Conservation (phyloP, 1,140 invertebrate species). For the Oreohelix idahoensis region DNA sequence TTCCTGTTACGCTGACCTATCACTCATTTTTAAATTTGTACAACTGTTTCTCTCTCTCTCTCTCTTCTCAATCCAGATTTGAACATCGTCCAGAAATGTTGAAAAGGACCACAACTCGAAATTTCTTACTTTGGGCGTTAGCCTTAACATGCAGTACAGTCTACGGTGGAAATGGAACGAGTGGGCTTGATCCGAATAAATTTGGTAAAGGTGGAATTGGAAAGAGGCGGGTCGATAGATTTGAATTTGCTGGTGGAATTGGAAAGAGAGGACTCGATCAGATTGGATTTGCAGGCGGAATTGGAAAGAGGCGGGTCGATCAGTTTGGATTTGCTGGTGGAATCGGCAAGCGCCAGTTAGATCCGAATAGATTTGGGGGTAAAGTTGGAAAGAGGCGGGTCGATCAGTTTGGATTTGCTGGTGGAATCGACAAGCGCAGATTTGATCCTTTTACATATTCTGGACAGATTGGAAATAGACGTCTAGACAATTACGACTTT, state of each 20-base stretch:
- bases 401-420: too few species aligned
- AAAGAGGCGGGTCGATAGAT: not conserved
- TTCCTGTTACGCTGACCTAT: too few species aligned
- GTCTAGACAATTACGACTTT: constrained; percentile 1
- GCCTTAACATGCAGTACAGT: not conserved
- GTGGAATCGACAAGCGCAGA: not conserved
- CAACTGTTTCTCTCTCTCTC: too few species aligned
- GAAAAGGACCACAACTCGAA: not conserved
- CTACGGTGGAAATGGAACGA: constrained; percentile 18
- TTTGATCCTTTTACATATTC: not conserved
- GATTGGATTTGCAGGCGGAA: too few species aligned
- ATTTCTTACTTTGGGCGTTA: not conserved
- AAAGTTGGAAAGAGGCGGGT: too few species aligned
- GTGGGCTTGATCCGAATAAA: constrained; percentile 16
- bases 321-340: too few species aligned
- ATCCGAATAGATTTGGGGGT: not conserved
- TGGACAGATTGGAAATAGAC: constrained; percentile 18
- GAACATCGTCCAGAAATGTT: not conserved
- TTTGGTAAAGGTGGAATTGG: constrained; percentile 9
- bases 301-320: too few species aligned
- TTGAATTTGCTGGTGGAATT: constrained; percentile 8
- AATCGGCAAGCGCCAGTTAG: not conserved
- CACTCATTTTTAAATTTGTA: too few species aligned
- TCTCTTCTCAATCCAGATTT: not conserved
- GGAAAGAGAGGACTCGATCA: too few species aligned